Conservation (phyloP, 2,113 vertebrate species). For the Phaetusa simplex region DNA sequence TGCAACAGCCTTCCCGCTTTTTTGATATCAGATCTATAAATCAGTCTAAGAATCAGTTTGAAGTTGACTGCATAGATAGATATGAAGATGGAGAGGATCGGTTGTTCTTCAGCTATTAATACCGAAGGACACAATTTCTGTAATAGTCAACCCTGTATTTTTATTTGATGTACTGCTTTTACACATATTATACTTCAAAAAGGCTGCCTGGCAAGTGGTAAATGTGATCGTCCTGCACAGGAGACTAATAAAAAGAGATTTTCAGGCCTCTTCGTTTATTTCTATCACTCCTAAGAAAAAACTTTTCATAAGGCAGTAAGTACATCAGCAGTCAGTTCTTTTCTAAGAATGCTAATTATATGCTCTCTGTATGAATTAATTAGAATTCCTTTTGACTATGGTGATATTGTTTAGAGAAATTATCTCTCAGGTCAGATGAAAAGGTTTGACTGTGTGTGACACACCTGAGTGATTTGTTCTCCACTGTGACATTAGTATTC, state of each 20-base stretch:
- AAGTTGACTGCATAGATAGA: slow-evolving; percentile 53
- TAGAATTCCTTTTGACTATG: slow-evolving; percentile 62
- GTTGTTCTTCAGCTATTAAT: slow-evolving; percentile 41
- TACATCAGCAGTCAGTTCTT: slow-evolving; percentile 38
- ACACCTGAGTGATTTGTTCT: slow-evolving; percentile 56
- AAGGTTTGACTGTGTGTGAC: slow-evolving; percentile 66
- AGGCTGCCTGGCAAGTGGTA: background rate
- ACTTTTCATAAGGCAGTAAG: slow-evolving; percentile 11
- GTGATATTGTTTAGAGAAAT: slow-evolving; percentile 72
- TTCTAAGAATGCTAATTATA: slow-evolving; percentile 70
- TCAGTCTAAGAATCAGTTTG: slow-evolving; percentile 52
- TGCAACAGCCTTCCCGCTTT: slow-evolving; percentile 24
- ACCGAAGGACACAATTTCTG: slow-evolving; percentile 35
- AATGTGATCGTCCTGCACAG: background rate
- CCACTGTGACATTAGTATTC: slow-evolving; percentile 57
- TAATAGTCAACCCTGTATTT: slow-evolving; percentile 2
- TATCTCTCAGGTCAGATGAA: slow-evolving; percentile 67
- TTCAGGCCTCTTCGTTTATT: slow-evolving; percentile 39
- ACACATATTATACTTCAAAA: background rate
- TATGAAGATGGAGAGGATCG: slow-evolving; percentile 35
- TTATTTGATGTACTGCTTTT: slow-evolving; percentile 50
- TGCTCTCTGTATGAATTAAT: slow-evolving; percentile 70
- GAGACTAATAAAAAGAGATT: slow-evolving; percentile 34
- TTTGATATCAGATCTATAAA: slow-evolving; percentile 51
- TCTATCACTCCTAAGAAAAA: slow-evolving; percentile 39